These are phyloP conservation scores for Sweltsa coloradensis DNA, from an alignment of 1,140 invertebrate genomes.

Conservation along the genomic window DNA sequence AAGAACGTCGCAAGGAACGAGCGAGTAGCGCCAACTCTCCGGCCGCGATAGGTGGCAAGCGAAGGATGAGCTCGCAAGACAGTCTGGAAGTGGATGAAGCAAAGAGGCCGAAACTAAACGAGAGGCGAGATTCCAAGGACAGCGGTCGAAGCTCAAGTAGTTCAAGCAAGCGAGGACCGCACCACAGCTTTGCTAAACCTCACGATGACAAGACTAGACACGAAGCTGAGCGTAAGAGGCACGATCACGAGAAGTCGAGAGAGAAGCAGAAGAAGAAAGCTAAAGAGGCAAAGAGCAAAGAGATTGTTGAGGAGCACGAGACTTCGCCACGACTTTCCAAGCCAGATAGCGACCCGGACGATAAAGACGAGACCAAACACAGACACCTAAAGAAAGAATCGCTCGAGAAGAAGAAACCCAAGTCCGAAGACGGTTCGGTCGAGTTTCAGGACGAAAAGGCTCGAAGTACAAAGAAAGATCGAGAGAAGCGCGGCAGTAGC, in stretches of 20 bases:
- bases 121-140: conserved; percentile 63
- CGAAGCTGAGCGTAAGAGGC: conserved; percentile 30
- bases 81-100: conserved; percentile 51
- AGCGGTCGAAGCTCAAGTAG: conserved; percentile 33
- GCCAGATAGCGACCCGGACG: conserved; percentile 13
- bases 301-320: conserved; percentile 3
- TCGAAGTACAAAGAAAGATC: conserved; percentile 10
- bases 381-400: conserved; percentile 17
- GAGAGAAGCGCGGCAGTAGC: conserved; percentile 14
- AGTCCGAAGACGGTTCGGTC: conserved; percentile 15
- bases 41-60: conserved; percentile 46
- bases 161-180: conserved; percentile 29
- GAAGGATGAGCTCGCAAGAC: conserved; percentile 66
- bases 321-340: conserved; percentile 5
- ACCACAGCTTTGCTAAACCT: not conserved
- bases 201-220: conserved; percentile 19
- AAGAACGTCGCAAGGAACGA: conserved; percentile 19
- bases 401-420: conserved; percentile 16
- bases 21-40: conserved; percentile 30
- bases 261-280: conserved; percentile 10
- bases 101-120: conserved; percentile 54
- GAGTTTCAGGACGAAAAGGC: conserved; percentile 5
- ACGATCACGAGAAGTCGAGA: not conserved
- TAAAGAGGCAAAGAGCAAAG: conserved; percentile 31
- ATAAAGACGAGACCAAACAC: conserved; percentile 19